A percentile compares a stretch with the other conserved stretches of the same genome.
phyloP scores from a whole-genome alignment of 2,888 invertebrate genomes.

The Parasteatoda lunata region DNA sequence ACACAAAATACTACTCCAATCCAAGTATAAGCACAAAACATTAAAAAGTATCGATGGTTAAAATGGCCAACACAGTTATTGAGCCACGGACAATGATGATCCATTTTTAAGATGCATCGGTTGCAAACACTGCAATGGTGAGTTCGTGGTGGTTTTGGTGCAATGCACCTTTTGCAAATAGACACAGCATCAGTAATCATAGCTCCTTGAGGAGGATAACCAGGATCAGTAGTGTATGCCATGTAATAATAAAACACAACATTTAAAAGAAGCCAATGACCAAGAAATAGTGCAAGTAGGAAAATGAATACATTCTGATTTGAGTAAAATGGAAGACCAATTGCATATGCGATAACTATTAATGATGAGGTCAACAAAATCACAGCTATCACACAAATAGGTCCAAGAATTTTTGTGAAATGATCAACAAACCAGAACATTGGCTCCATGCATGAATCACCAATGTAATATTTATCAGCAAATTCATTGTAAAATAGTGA shows the following conservation, averaged over 20 bases:
- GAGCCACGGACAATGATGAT: constrained; percentile 98
- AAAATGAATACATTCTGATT: constrained; percentile 82
- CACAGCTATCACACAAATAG: constrained; percentile 89
- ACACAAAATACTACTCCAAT: constrained; percentile 88
- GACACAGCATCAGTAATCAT: constrained; percentile 88
- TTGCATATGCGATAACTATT: constrained; percentile 88
- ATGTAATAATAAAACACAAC: constrained; percentile 94
- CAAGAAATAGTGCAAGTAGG: constrained; percentile 83
- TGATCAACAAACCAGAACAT: constrained; percentile 96
- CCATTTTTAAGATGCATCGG: constrained; percentile 93
- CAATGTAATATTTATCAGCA: constrained; percentile 84
- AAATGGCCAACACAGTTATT: constrained; percentile 97
- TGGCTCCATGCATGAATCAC: constrained; percentile 91
- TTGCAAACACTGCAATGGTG: constrained; percentile 98
- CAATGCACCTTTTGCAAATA: constrained; percentile 94
- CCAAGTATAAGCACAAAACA: constrained; percentile 93
- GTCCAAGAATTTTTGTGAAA: constrained; percentile 89
- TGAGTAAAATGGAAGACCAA: constrained; percentile 95
- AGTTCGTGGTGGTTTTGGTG: constrained; percentile 93
- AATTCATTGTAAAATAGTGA: constrained; percentile 75
- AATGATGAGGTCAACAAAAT: constrained; percentile 85
- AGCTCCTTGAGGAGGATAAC: constrained; percentile 86
- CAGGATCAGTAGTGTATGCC: constrained; percentile 89
- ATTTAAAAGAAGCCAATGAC: constrained; percentile 93
- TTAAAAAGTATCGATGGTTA: constrained; percentile 94